Evolutionary conservation across 2,888 invertebrate genomes (phyloP).

Genomic region (Thera obeliscata): DNA sequence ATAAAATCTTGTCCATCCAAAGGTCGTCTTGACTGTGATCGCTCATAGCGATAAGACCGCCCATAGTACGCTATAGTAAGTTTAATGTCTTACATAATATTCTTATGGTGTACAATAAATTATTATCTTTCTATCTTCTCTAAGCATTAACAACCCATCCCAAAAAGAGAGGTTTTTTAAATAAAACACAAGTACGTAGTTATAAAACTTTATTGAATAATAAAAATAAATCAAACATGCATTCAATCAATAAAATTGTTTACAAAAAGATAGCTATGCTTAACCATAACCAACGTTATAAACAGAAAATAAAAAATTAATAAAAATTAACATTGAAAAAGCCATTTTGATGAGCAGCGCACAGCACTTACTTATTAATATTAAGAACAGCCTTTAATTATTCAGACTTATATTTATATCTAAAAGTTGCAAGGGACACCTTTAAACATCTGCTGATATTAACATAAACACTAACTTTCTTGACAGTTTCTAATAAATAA

Average conservation of each 20-base stretch:
- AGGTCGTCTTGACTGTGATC: too few relatives aligned
- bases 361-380: conserved; percentile 2
- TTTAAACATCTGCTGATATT: not conserved
- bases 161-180: not conserved
- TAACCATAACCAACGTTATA: conserved; percentile 50
- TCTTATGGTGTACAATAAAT: too few relatives aligned
- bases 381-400: not conserved
- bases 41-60: too few relatives aligned
- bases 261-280: conserved; percentile 49
- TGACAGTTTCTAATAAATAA: too few relatives aligned
- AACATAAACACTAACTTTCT: too few relatives aligned
- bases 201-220: conserved; percentile 25
- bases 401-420: not conserved
- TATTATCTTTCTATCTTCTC: too few relatives aligned
- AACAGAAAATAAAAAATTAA: conserved; percentile 21
- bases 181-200: conserved; percentile 1
- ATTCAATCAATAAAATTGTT: conserved; percentile 42
- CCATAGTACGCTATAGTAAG: too few relatives aligned
- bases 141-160: too few relatives aligned
- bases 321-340: not conserved
- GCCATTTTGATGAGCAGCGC: conserved; percentile 8
- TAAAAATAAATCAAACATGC: conserved; percentile 24
- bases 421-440: not conserved
- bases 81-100: too few relatives aligned
- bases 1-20: too few relatives aligned